A percentile compares a stretch with the other conserved stretches of the same genome.
Evolutionary conservation across 2,888 invertebrate genomes (phyloP).

Genomic region (Melitaea athalia): DNA sequence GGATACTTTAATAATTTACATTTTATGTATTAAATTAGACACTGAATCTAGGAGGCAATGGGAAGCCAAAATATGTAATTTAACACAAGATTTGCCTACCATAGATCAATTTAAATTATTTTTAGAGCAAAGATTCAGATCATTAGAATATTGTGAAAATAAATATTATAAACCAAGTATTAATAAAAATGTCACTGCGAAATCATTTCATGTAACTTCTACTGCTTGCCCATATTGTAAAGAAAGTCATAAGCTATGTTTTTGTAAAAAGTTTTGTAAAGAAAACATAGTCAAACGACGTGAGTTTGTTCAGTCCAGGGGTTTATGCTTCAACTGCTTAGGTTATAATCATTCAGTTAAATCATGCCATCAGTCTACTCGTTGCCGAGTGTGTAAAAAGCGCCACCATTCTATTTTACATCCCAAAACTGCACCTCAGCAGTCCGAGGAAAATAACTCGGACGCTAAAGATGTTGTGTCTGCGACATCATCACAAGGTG

Average conservation of each 20-base stretch:
- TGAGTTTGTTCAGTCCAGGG: conserved; percentile 37
- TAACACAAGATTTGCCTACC: conserved; percentile 39
- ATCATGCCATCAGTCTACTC: conserved; percentile 12
- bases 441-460: neutral
- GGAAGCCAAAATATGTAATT: conserved; percentile 33
- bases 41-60: conserved; percentile 38
- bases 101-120: conserved; percentile 38
- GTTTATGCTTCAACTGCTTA: conserved; percentile 44
- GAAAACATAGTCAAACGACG: conserved; percentile 27
- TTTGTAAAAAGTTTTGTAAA: conserved; percentile 40
- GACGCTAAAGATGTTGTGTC: neutral
- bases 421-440: conserved; percentile 13
- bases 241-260: conserved; percentile 39
- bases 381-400: conserved; percentile 36
- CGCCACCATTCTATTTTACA: conserved; percentile 41
- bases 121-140: conserved; percentile 38
- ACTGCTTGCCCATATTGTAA: conserved; percentile 39
- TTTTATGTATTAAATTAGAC: conserved; percentile 37
- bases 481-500: neutral
- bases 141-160: conserved; percentile 32
- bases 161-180: neutral
- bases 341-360: conserved; percentile 38
- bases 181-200: conserved; percentile 6
- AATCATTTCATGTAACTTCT: conserved; percentile 10
- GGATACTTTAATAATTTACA: conserved; percentile 41